Conservation (phyloP, 1,140 invertebrate genomes). For the Lutraria rhynchaena region DNA sequence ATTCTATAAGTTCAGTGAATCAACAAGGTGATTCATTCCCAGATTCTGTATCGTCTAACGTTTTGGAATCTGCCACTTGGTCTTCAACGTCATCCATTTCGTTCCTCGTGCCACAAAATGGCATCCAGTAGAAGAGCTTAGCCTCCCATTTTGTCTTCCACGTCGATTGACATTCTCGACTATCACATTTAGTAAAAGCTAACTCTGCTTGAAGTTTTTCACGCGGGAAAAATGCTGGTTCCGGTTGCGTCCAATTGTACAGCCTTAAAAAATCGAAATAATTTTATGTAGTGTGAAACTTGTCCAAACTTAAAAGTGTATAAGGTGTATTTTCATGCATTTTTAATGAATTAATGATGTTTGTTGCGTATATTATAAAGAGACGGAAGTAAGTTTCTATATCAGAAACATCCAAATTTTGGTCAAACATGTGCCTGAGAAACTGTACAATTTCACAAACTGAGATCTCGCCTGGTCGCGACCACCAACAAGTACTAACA, state of each 20-base stretch:
- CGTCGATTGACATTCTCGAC: constrained; percentile 5
- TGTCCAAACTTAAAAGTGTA: no score
- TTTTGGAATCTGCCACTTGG: neutral
- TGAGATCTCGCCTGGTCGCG: no score
- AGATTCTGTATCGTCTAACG: neutral
- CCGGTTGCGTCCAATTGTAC: constrained; percentile 29
- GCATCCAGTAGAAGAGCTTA: constrained; percentile 63
- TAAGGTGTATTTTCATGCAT: no score
- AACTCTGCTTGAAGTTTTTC: constrained; percentile 57
- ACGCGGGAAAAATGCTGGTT: constrained; percentile 60
- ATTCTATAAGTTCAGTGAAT: neutral
- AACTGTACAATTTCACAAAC: no score
- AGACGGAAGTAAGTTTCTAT: no score
- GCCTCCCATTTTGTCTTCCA: constrained; percentile 44
- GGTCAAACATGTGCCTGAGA: no score
- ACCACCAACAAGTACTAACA: no score
- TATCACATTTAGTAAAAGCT: constrained; percentile 5
- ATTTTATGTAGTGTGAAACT: no score
- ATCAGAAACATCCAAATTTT: no score
- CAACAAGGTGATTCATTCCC: constrained; percentile 3
- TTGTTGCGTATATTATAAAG: no score
- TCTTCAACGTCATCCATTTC: constrained; percentile 11
- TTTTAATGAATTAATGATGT: no score
- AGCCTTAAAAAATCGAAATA: constrained; percentile 20
- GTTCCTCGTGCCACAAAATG: constrained; percentile 10